These are phyloP conservation scores for Pyralis farinalis DNA, from an alignment of 2,888 invertebrate genomes.

Conservation along the genomic window DNA sequence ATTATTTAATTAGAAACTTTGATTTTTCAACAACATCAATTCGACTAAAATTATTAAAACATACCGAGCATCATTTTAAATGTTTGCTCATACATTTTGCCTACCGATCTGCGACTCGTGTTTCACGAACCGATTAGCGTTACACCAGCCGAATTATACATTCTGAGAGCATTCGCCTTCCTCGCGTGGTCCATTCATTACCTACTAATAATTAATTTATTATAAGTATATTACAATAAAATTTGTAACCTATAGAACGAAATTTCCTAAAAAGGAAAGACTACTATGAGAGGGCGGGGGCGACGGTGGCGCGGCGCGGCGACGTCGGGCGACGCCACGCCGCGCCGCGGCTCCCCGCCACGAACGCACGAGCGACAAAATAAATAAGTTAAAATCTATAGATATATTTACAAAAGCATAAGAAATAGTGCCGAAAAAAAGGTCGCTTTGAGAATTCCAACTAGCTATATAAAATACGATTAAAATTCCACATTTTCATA, in stretches of 20 bases:
- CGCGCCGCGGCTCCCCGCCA: conserved; percentile 30
- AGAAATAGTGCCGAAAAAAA: conserved; percentile 65
- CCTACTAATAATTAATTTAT: conserved; percentile 57
- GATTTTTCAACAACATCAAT: conserved; percentile 78
- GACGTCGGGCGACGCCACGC: conserved; percentile 10
- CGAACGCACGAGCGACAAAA: conserved; percentile 44
- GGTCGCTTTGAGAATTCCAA: conserved; percentile 59
- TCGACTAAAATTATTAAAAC: conserved; percentile 72
- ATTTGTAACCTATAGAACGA: conserved; percentile 78
- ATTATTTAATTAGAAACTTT: conserved; percentile 76
- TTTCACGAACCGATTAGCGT: conserved; percentile 50
- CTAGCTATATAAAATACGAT: conserved; percentile 73
- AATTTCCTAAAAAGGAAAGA: conserved; percentile 71
- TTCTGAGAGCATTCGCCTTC: conserved; percentile 72
- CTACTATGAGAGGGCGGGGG: conserved; percentile 22
- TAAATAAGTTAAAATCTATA: conserved; percentile 74
- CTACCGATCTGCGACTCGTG: conserved; percentile 67
- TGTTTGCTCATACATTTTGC: conserved; percentile 76
- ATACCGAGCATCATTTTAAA: conserved; percentile 74
- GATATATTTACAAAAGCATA: conserved; percentile 77
- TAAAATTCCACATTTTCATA: conserved; percentile 54
- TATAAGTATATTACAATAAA: conserved; percentile 75
- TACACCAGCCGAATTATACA: conserved; percentile 66
- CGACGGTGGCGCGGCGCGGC: conserved; percentile 20
- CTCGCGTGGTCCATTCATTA: conserved; percentile 75